Base-by-base conservation (phyloP, 2,888 invertebrate species). In the Rhamnusium bicolor region DNA sequence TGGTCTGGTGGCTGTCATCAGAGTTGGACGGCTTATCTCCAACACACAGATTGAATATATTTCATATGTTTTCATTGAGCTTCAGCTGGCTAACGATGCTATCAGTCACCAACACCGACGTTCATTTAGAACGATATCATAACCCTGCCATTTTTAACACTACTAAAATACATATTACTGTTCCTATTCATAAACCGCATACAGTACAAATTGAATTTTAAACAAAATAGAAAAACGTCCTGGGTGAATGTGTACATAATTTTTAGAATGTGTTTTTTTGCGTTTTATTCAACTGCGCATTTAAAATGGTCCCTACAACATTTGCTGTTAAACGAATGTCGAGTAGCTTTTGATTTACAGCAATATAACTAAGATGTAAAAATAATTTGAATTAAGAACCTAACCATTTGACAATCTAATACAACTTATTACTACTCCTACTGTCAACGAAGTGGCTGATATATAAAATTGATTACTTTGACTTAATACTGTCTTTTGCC, bases 41-140 rank as follows among this genome's bases (percentile, higher is more conserved):
- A 83, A 88, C 88, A 89, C 90, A 90, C 92, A 92, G 91, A 92
- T 92, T 92, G 91, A 92, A 92, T 92, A 92, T 91, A 92, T 92
- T 92, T 92, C 91, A 92, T 91, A 90, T 90, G 88, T 88, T 88
- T 88, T 87, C 88, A 88, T 87, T 88, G 85, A 86, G 86, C 84
- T 79, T 80, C 78, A 79, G 81, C 79, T 80, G 82, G 83, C 82
- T 81, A 82, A 80, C 80, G 78, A 82, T 84, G 86, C 86, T 86
- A 87, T 87, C 86, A 86, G 84, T 85, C 84, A 86, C 85, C 82
- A 82, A 83, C 86, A 85, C 84, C 82, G 84, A 82, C 82, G 81
- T 73, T 53, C 73, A 78, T 78, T 78, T 75, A 75, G 76, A 29
- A 62, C 47, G 71, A 68, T 71, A 71, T 71, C 71, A 58, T 47